phyloP scores from a whole-genome alignment of 2,888 invertebrate species.

The Chironomus tentans region DNA sequence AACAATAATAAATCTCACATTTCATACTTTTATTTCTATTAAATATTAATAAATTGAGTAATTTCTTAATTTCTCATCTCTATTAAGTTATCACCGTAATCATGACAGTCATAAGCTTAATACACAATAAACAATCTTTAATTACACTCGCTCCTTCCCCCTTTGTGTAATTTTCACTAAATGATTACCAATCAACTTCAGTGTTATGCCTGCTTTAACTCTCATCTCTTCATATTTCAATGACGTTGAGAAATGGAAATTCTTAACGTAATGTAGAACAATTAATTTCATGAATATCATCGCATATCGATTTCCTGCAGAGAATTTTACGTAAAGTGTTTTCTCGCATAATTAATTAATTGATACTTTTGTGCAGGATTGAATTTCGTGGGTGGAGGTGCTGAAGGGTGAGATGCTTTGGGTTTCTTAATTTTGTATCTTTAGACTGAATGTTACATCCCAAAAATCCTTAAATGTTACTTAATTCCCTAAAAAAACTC shows the following conservation, averaged over 20 bases:
- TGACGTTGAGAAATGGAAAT: conserved; percentile 24
- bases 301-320: conserved; percentile 25
- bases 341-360: neutral
- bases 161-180: neutral
- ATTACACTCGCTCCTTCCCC: neutral
- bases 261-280: conserved; percentile 23
- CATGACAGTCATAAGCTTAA: neutral
- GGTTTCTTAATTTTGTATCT: too few relatives aligned
- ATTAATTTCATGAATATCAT: conserved; percentile 25
- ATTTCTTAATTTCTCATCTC: neutral
- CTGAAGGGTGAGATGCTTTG: too few relatives aligned
- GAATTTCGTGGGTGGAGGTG: too few relatives aligned
- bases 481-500: too few relatives aligned
- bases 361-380: neutral
- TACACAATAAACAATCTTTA: neutral
- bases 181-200: conserved; percentile 13
- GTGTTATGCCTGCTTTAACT: conserved; percentile 25
- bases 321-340: neutral
- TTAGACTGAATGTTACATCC: too few relatives aligned
- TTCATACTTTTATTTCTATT: neutral
- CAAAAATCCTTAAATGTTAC: neutral
- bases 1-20: neutral
- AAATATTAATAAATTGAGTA: neutral
- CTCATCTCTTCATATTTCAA: conserved; percentile 13
- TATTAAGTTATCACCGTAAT: neutral